phyloP scores from a whole-genome alignment of 2,113 vertebrate genomes.

The Opisthocomus hoazin region DNA sequence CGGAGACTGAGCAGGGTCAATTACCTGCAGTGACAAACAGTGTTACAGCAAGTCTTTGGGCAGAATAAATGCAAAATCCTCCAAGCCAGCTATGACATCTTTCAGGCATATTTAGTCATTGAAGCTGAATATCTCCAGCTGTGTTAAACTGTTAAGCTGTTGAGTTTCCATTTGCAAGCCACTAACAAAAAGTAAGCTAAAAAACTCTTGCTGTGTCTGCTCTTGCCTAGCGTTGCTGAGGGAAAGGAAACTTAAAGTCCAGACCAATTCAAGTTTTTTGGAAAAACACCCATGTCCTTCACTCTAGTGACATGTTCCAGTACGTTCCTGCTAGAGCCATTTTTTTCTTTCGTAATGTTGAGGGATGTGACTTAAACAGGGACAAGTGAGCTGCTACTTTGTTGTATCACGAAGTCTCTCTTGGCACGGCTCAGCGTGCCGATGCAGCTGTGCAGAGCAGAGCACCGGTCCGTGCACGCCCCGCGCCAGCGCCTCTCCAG shows the following conservation, averaged over 20 bases:
- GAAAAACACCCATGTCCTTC: not conserved
- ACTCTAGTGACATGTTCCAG: not conserved
- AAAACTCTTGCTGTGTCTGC: slow-evolving; percentile 42
- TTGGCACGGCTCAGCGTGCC: not conserved
- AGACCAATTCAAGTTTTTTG: not conserved
- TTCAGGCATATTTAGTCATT: slow-evolving; percentile 21
- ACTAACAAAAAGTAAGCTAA: slow-evolving; percentile 25
- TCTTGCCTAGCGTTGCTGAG: slow-evolving; percentile 8
- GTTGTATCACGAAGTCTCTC: not conserved
- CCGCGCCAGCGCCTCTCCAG: not conserved
- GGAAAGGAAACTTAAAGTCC: slow-evolving; percentile 2
- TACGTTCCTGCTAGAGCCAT: not conserved
- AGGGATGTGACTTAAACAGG: not conserved
- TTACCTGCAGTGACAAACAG: not conserved
- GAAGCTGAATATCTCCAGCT: slow-evolving; percentile 55
- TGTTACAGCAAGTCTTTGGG: not conserved
- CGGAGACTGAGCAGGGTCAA: not conserved
- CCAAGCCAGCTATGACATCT: not conserved
- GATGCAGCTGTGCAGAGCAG: not conserved
- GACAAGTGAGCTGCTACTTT: not conserved
- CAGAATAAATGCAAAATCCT: slow-evolving; percentile 21
- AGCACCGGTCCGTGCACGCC: not conserved
- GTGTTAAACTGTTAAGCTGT: slow-evolving; percentile 46
- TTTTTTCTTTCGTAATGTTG: not conserved
- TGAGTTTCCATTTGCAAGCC: slow-evolving; percentile 21